Evolutionary conservation across 2,888 invertebrate genomes (phyloP), one percentile per base, ranked within the genome.

Genomic region (Tiliacea aurago): DNA sequence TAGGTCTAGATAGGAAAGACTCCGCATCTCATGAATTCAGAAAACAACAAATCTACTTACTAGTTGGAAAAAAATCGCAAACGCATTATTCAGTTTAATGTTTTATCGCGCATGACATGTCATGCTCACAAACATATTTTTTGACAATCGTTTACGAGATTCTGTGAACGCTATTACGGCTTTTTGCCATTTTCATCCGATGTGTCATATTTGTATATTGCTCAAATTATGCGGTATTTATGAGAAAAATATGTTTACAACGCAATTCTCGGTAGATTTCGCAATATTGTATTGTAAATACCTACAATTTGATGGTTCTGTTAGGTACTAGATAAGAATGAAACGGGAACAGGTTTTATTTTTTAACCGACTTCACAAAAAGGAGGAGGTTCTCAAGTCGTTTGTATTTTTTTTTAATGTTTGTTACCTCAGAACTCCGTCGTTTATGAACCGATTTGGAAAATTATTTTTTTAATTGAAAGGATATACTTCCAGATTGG

Each of bases 181-280:
- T 45, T 55, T 62, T 51, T 13, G 58, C 11, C 11, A 33, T 37
- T 0, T 28, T 9, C 7, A 10, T 18, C 43, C 2, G 6, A 33
- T 62, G 10, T 73, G 53, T 41, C 28, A 28, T 63, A 37, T 64
- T 76, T 81, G 28, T 59, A 33, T 62, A 65, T 10, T 7, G 23
- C 23, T 78, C 43, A 58, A 66, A 66, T 66, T 53, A 65, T 15
- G 43, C 0, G 43, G 41, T 49, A 61, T 47, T 1, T 45, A 4
- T 5, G 9, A 15, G 45, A 53, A 15, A 20, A 45, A n/a, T 28
- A 18, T 13, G 41, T 56, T 53, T 45, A 20, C 9, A 13, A 23
- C 1, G 13, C 4, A 13, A 55, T 73, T 43, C 13, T 45, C 7
- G 9, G 43, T 23, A 11, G 37, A 0, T 47, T 43, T 51, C 0